These are phyloP conservation scores for Mystacides longicornis DNA, from an alignment of 2,888 invertebrate genomes.

Conservation along the genomic window DNA sequence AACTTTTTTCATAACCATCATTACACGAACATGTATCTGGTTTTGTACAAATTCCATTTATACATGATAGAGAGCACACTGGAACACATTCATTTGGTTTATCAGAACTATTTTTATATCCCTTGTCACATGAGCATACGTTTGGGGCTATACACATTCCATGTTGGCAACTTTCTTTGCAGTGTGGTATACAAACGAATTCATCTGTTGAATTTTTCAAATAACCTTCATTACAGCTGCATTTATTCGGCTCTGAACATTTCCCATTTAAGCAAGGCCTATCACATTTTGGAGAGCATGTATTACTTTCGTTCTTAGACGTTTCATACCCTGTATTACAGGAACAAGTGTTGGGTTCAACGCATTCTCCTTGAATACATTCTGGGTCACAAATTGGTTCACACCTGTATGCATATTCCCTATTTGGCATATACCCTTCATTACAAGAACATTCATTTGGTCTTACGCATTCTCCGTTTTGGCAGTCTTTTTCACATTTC, in stretches of 20 bases:
- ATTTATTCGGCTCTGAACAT: constrained; percentile 31
- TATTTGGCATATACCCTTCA: not conserved
- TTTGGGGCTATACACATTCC: constrained; percentile 32
- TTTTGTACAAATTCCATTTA: constrained; percentile 29
- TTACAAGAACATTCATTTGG: not conserved
- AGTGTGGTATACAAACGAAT: not conserved
- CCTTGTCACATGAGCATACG: constrained; percentile 30
- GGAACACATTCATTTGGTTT: not conserved
- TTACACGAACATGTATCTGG: constrained; percentile 25
- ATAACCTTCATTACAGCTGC: constrained; percentile 30
- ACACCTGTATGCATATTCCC: not conserved
- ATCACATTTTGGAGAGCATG: constrained; percentile 26
- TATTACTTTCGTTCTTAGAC: constrained; percentile 24
- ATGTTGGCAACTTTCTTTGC: constrained; percentile 24
- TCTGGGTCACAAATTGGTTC: not conserved
- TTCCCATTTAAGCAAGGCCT: constrained; percentile 27
- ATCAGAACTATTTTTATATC: constrained; percentile 22
- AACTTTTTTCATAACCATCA: too few species aligned
- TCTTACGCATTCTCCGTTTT: not conserved
- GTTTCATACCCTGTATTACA: too few species aligned
- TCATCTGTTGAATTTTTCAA: not conserved
- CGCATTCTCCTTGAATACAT: not conserved
- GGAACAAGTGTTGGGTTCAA: not conserved
- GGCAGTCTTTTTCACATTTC: not conserved
- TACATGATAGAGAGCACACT: constrained; percentile 27